Evolutionary conservation across 2,888 invertebrate genomes (phyloP).

Genomic region (Caenorhabditis sp.): DNA sequence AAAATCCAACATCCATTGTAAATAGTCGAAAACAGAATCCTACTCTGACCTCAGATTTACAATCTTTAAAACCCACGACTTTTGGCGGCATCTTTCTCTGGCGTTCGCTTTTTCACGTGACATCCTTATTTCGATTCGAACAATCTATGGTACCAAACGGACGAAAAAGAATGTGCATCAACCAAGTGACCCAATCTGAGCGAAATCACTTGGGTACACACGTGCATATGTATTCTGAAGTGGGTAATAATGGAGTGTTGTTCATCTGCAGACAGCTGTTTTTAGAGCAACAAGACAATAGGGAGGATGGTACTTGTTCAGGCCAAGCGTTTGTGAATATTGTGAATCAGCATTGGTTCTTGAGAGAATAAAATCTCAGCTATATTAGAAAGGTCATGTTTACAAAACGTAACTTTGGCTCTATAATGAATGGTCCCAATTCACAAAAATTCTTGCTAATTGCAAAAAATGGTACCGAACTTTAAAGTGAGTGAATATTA

Average conservation of each 20-base stretch:
- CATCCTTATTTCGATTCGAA: neutral
- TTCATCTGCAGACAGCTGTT: conserved; percentile 19
- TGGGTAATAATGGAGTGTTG: conserved; percentile 25
- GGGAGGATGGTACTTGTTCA: too few species aligned
- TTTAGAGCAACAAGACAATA: conserved; percentile 4
- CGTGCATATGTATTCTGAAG: conserved; percentile 31
- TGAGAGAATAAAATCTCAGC: neutral
- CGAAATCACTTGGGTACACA: neutral
- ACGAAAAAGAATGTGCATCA: neutral
- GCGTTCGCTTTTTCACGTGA: conserved; percentile 38
- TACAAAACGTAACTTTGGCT: too few species aligned
- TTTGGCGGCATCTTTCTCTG: conserved; percentile 34
- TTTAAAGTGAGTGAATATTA: too few species aligned
- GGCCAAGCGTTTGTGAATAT: conserved; percentile 19
- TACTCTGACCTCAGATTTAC: neutral
- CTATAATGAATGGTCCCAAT: too few species aligned
- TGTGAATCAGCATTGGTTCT: neutral
- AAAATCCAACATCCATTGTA: too few species aligned
- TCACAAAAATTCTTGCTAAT: too few species aligned
- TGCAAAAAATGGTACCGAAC: too few species aligned
- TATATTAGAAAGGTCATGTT: too few species aligned
- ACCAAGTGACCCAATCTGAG: neutral
- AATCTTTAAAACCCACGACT: conserved; percentile 27
- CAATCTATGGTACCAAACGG: neutral
- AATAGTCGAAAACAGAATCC: neutral